A percentile compares a stretch with the other conserved stretches of the same genome.
Conservation (phyloP, 1,140 invertebrate species). For the Apis mellifera region Amel_HAv3.1 CM009932.2:8192501-8193000, state of each 20-base stretch:
- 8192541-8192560: neutral
- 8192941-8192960: neutral
- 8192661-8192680: constrained; percentile 56
- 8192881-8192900: constrained; percentile 39
- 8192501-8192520: neutral
- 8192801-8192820: constrained; percentile 61
- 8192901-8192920: constrained; percentile 37
- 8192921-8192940: constrained; percentile 10
- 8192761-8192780: constrained; percentile 52
- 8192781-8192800: constrained; percentile 55
- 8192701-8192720: constrained; percentile 44
- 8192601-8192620: constrained; percentile 40
- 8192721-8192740: constrained; percentile 37
- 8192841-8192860: constrained; percentile 60
- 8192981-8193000: constrained; percentile 3
- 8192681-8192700: constrained; percentile 61
- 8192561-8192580: neutral
- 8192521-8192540: neutral
- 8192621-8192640: constrained; percentile 47
- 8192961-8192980: constrained; percentile 14
- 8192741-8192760: constrained; percentile 53
- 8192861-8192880: constrained; percentile 57
- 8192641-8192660: constrained; percentile 66
- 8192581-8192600: too few species aligned
- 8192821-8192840: constrained; percentile 30